These are phyloP conservation scores for Leucoraja erinaceus DNA, from an alignment of 2,113 vertebrate genomes.

Conservation along the genomic window DNA sequence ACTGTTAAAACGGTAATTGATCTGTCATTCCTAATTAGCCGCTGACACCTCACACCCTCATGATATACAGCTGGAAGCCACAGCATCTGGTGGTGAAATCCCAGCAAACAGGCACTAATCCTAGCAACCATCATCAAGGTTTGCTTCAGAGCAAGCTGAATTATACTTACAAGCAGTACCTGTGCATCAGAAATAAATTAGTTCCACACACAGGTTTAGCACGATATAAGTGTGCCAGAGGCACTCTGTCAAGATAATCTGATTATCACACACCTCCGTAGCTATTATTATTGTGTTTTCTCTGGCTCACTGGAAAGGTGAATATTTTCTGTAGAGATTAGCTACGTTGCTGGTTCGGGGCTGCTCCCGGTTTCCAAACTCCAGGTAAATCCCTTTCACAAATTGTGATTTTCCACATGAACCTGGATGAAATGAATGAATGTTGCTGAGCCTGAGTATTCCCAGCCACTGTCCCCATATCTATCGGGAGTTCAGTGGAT, in stretches of 20 bases:
- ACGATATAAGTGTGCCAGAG: not conserved
- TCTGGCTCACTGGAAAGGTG: not conserved
- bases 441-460: not conserved
- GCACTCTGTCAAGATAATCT: not conserved
- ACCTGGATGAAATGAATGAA: not conserved
- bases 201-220: not conserved
- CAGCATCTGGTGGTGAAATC: not conserved
- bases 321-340: not conserved
- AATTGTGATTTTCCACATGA: too few relatives aligned
- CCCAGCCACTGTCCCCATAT: not conserved
- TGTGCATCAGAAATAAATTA: not conserved
- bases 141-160: not conserved
- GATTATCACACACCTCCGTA: not conserved
- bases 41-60: not conserved
- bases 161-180: not conserved
- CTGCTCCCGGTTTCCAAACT: too few relatives aligned
- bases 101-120: slow-evolving; percentile 4
- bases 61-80: not conserved
- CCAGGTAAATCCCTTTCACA: too few relatives aligned
- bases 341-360: not conserved
- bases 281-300: not conserved
- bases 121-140: not conserved
- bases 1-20: not conserved
- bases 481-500: not conserved
- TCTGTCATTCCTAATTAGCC: slow-evolving; percentile 16